Conservation (phyloP, 2,888 invertebrate species). For the Abrostola tripartita region DNA sequence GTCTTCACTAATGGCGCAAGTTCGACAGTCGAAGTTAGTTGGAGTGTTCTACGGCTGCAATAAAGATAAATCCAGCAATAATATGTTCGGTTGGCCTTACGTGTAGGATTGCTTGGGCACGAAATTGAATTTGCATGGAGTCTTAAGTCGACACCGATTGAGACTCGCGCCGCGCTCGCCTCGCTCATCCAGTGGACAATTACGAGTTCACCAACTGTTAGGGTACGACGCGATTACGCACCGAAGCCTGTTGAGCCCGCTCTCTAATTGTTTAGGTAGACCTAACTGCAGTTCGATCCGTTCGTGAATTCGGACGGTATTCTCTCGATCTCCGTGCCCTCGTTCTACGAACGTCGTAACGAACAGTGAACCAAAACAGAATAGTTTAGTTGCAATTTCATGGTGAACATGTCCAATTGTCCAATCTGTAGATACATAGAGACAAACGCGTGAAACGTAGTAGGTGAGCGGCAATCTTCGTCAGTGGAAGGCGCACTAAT, state of each 20-base stretch:
- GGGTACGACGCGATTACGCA: slow-evolving; percentile 71
- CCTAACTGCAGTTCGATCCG: slow-evolving; percentile 54
- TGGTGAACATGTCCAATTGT: slow-evolving; percentile 24
- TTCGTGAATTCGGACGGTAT: slow-evolving; percentile 46
- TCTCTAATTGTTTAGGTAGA: slow-evolving; percentile 59
- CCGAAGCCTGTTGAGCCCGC: slow-evolving; percentile 68
- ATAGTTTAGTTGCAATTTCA: slow-evolving; percentile 27
- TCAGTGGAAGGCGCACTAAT: slow-evolving; percentile 79
- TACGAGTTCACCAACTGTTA: slow-evolving; percentile 77
- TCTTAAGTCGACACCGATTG: slow-evolving; percentile 85
- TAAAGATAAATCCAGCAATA: slow-evolving; percentile 89
- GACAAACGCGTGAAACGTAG: slow-evolving; percentile 65
- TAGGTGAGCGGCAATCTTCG: slow-evolving; percentile 80
- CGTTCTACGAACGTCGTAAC: slow-evolving; percentile 15
- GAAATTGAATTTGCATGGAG: slow-evolving; percentile 88
- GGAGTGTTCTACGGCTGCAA: slow-evolving; percentile 87
- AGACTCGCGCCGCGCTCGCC: slow-evolving; percentile 72
- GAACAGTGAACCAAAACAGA: slow-evolving; percentile 11
- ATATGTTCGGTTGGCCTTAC: slow-evolving; percentile 87
- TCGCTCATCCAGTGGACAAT: slow-evolving; percentile 78
- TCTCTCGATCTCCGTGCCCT: slow-evolving; percentile 25
- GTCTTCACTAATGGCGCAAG: slow-evolving; percentile 88
- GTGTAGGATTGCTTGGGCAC: slow-evolving; percentile 85
- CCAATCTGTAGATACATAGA: slow-evolving; percentile 41
- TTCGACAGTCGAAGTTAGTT: slow-evolving; percentile 88